Evolutionary conservation across 2,888 invertebrate species (phyloP).

Genomic region (Halocaridina rubra): DNA sequence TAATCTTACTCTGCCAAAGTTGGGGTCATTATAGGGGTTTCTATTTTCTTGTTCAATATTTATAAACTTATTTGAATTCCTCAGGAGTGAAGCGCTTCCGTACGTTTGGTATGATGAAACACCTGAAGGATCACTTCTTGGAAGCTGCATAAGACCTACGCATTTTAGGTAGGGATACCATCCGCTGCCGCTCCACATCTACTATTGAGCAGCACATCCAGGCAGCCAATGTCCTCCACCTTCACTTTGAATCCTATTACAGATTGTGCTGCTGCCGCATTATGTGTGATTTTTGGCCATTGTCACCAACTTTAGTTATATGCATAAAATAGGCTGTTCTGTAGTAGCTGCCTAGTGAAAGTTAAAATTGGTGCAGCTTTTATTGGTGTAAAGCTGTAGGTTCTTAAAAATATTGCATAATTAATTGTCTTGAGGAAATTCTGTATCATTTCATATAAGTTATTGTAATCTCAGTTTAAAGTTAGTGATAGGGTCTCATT

Average conservation of each 20-base stretch:
- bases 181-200: slow-evolving; percentile 32
- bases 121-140: slow-evolving; percentile 82
- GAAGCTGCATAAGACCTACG: slow-evolving; percentile 55
- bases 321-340: too few relatives aligned
- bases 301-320: too few relatives aligned
- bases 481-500: not conserved
- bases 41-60: too few relatives aligned
- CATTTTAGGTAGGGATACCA: slow-evolving; percentile 27
- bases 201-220: slow-evolving; percentile 25
- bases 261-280: not conserved
- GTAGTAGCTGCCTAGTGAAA: too few relatives aligned
- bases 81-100: slow-evolving; percentile 85
- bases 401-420: too few relatives aligned
- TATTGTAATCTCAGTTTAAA: slow-evolving; percentile 29
- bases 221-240: slow-evolving; percentile 24
- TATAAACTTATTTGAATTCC: not conserved
- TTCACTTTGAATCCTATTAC: too few relatives aligned
- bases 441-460: not conserved
- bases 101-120: slow-evolving; percentile 97
- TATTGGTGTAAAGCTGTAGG: too few relatives aligned
- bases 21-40: too few relatives aligned
- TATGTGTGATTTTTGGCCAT: not conserved
- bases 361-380: too few relatives aligned
- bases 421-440: too few relatives aligned
- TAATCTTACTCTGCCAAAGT: too few relatives aligned